These are phyloP conservation scores for Hemithea aestivaria DNA, from an alignment of 2,888 invertebrate genomes.

Conservation along the genomic window DNA sequence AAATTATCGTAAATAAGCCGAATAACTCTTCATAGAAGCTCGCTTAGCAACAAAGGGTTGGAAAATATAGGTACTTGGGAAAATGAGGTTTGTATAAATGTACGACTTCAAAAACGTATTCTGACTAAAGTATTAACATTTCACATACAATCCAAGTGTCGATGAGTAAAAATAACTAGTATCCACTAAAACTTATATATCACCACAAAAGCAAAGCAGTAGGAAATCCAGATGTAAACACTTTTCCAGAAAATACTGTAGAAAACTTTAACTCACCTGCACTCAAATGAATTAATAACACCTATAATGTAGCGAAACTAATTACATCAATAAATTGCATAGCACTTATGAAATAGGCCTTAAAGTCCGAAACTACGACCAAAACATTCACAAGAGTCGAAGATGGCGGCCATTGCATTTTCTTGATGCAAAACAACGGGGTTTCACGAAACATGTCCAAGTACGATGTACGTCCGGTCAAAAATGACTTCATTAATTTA, in stretches of 20 bases:
- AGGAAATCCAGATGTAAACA: conserved; percentile 88
- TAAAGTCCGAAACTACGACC: conserved; percentile 77
- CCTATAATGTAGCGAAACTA: conserved; percentile 63
- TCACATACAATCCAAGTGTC: conserved; percentile 21
- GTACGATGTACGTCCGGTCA: conserved; percentile 61
- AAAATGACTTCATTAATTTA: conserved; percentile 3
- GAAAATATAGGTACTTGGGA: conserved; percentile 59
- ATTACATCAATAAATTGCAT: conserved; percentile 69
- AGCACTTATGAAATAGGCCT: conserved; percentile 66
- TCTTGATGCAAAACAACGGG: conserved; percentile 87
- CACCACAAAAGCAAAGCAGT: conserved; percentile 79
- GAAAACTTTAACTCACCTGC: conserved; percentile 62
- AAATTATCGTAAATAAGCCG: conserved; percentile 28
- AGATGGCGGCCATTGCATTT: conserved; percentile 92
- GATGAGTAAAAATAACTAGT: conserved; percentile 38
- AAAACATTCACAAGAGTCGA: conserved; percentile 90
- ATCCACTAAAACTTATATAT: conserved; percentile 69
- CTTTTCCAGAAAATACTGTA: conserved; percentile 71
- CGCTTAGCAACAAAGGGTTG: conserved; percentile 66
- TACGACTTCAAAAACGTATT: conserved; percentile 38
- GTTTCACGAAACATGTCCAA: conserved; percentile 72
- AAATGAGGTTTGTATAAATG: conserved; percentile 69
- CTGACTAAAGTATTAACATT: conserved; percentile 36
- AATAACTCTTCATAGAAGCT: conserved; percentile 31
- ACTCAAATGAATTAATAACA: conserved; percentile 52